Conservation (phyloP, 2,797 vertebrate genomes). For the Triplophysa bombifrons region DNA sequence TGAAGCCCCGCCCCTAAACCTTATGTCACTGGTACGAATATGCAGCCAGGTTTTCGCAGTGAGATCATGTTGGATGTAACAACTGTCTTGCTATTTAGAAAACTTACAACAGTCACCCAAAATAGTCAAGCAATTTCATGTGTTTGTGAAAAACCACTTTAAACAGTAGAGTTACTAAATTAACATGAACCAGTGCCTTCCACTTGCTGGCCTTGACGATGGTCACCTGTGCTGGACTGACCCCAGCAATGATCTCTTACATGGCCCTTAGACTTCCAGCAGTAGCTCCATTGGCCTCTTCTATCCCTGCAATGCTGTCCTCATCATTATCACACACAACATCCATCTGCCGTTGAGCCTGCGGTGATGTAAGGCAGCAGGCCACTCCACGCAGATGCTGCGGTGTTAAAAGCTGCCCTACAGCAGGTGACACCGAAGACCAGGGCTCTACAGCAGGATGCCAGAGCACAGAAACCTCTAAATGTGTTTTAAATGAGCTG, state of each 20-base stretch:
- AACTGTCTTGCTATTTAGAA: too few relatives aligned
- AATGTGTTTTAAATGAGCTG: constrained; percentile 33
- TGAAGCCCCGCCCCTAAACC: too few relatives aligned
- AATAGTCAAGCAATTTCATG: background rate
- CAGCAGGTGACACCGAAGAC: constrained; percentile 31
- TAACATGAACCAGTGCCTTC: constrained; percentile 19
- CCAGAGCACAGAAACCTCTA: constrained; percentile 31
- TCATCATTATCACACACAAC: constrained; percentile 62
- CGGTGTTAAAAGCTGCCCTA: constrained; percentile 41
- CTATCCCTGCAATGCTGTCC: constrained; percentile 53
- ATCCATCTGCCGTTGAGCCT: constrained; percentile 54
- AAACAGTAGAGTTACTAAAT: constrained; percentile 14
- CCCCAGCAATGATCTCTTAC: constrained; percentile 49
- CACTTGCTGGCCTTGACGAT: constrained; percentile 21
- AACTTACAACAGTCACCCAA: too few relatives aligned
- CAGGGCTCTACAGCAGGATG: background rate
- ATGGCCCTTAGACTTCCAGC: constrained; percentile 53
- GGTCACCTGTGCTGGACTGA: constrained; percentile 48
- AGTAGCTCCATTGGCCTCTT: constrained; percentile 46
- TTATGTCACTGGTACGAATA: too few relatives aligned
- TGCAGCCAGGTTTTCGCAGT: too few relatives aligned
- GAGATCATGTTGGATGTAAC: too few relatives aligned
- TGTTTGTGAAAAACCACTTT: constrained; percentile 1
- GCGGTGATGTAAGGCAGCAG: constrained; percentile 37
- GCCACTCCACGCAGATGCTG: constrained; percentile 53